Conservation (phyloP, 2,113 vertebrate species). For the Trematomus loennbergii region DNA sequence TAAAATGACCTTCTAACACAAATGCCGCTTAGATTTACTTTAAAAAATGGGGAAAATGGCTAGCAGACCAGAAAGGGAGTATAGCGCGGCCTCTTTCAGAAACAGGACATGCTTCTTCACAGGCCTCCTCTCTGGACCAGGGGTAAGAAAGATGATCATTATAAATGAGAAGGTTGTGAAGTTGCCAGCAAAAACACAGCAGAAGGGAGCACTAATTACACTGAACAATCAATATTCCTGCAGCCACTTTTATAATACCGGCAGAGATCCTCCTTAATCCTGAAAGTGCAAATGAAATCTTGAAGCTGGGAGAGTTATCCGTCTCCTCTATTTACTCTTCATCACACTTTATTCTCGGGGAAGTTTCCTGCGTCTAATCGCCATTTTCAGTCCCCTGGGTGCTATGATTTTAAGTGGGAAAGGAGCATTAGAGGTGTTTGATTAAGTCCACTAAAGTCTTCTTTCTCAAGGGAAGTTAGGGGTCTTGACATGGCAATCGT, state of each 20-base stretch:
- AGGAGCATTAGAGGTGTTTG: slow-evolving; percentile 31
- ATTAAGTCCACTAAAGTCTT: slow-evolving; percentile 1
- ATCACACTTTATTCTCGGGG: not conserved
- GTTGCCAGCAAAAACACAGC: slow-evolving; percentile 10
- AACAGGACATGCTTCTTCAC: not conserved
- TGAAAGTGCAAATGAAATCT: slow-evolving; percentile 2
- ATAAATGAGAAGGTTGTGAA: slow-evolving; percentile 13
- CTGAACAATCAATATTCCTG: slow-evolving; percentile 28
- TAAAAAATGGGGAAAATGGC: not conserved
- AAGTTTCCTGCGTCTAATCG: not conserved
- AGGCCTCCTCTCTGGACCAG: slow-evolving; percentile 24
- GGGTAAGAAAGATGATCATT: slow-evolving; percentile 22
- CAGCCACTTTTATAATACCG: not conserved
- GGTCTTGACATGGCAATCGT: not conserved
- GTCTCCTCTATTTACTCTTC: not conserved
- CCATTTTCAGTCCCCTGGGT: not conserved
- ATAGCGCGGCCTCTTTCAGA: not conserved
- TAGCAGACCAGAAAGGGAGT: not conserved
- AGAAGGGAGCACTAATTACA: slow-evolving; percentile 8
- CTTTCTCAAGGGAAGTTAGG: not conserved
- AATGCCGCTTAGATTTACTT: not conserved
- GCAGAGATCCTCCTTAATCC: not conserved
- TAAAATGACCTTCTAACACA: too few relatives aligned
- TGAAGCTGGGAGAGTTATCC: not conserved
- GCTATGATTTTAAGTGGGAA: slow-evolving; percentile 7